Percentiles rank a stretch among this genome's conserved stretches.
These are phyloP conservation scores for Drosophila mayaguana DNA, from an alignment of 2,888 invertebrate genomes.

Conservation along the genomic window DNA sequence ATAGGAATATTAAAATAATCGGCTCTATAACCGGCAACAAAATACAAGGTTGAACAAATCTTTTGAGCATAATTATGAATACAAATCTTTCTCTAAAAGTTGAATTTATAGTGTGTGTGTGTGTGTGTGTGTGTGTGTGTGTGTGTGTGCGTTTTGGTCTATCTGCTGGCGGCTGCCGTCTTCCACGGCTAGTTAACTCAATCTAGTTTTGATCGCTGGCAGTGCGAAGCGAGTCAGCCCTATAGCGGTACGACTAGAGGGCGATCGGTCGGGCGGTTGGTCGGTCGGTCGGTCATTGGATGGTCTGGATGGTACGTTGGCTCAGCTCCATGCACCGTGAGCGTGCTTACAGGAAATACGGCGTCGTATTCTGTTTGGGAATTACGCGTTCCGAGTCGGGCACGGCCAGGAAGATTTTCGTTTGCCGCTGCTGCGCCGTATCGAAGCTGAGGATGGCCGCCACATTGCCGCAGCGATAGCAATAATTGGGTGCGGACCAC, in stretches of 20 bases:
- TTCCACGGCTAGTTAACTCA: slow-evolving; percentile 12
- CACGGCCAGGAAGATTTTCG: slow-evolving; percentile 97
- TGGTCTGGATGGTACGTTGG: background rate
- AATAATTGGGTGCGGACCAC: slow-evolving; percentile 99
- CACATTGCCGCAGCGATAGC: slow-evolving; percentile 99
- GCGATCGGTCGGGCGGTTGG: slow-evolving; percentile 12
- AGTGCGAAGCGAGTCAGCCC: slow-evolving; percentile 23
- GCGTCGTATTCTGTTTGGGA: slow-evolving; percentile 96
- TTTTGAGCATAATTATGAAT: slow-evolving; percentile 38
- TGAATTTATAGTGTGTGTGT: background rate
- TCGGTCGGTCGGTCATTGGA: slow-evolving; percentile 10
- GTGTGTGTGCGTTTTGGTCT: slow-evolving; percentile 13
- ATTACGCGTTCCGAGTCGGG: slow-evolving; percentile 97
- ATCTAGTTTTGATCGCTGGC: slow-evolving; percentile 33
- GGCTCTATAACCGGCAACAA: slow-evolving; percentile 28
- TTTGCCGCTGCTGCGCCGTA: slow-evolving; percentile 90
- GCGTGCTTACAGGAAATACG: slow-evolving; percentile 94
- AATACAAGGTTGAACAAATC: slow-evolving; percentile 38
- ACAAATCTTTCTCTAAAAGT: slow-evolving; percentile 12
- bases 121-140: slow-evolving; percentile 6
- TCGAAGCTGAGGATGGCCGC: slow-evolving; percentile 97
- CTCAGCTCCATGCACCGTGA: background rate
- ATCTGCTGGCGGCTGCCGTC: slow-evolving; percentile 29
- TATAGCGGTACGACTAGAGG: slow-evolving; percentile 1
- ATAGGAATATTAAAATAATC: slow-evolving; percentile 12